Evolutionary conservation across 2,797 vertebrate species (phyloP).

Genomic region (Chromobotia macracanthus): DNA sequence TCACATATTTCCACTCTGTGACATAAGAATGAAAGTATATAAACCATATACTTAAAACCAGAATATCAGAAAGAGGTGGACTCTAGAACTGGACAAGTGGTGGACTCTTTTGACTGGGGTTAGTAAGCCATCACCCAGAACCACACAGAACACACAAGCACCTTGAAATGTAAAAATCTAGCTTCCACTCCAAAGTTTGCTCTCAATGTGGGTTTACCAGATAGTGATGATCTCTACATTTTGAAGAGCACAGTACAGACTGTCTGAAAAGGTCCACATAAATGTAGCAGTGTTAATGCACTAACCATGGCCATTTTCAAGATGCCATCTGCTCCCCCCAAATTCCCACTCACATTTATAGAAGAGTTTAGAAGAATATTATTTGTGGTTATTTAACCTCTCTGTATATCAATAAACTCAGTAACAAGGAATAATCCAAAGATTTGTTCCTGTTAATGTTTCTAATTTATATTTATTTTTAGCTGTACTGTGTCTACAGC

Average conservation of each 20-base stretch:
- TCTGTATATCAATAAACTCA: not conserved
- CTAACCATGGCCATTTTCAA: slow-evolving; percentile 37
- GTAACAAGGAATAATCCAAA: not conserved
- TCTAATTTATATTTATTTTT: not conserved
- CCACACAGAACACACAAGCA: no score
- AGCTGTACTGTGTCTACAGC: not conserved
- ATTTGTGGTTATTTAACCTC: not conserved
- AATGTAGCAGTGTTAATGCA: slow-evolving; percentile 1
- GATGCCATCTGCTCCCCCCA: slow-evolving; percentile 22
- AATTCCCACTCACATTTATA: not conserved
- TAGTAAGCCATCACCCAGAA: no score
- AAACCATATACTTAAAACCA: no score
- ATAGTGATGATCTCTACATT: slow-evolving; percentile 31
- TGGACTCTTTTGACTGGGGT: no score
- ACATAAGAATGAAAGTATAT: no score
- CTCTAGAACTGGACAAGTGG: no score
- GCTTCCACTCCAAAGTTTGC: not conserved
- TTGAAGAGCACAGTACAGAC: slow-evolving; percentile 24
- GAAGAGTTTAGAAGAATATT: not conserved
- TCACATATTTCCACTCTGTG: no score
- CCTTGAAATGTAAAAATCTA: not conserved
- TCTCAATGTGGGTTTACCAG: slow-evolving; percentile 22
- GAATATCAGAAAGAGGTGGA: no score
- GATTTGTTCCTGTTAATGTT: not conserved
- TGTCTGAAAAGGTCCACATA: slow-evolving; percentile 31